phyloP scores from a whole-genome alignment of 1,140 invertebrate species.

The Drepana arcuata region DNA sequence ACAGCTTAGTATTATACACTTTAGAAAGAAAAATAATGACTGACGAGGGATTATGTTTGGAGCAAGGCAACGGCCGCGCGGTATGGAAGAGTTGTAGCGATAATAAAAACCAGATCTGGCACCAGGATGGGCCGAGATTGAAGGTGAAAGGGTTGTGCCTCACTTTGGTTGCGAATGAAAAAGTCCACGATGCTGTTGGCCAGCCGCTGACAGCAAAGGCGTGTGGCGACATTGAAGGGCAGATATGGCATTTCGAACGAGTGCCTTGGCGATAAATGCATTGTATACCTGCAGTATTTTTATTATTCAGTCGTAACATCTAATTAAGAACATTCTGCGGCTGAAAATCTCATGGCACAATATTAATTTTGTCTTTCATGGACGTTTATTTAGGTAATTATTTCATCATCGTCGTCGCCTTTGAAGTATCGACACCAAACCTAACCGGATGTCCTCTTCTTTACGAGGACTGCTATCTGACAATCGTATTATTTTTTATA shows the following conservation, averaged over 20 bases:
- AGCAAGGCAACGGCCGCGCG: constrained; percentile 50
- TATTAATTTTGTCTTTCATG: too few relatives aligned
- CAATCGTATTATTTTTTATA: too few relatives aligned
- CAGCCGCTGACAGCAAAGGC: constrained; percentile 37
- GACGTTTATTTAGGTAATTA: too few relatives aligned
- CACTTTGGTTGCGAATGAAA: constrained; percentile 26
- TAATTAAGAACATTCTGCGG: not conserved
- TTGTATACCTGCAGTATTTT: not conserved
- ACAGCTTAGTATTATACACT: constrained; percentile 49
- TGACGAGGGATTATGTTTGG: constrained; percentile 53
- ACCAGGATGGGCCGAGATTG: constrained; percentile 50
- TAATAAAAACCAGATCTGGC: constrained; percentile 51
- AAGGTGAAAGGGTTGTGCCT: constrained; percentile 47
- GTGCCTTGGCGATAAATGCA: constrained; percentile 54
- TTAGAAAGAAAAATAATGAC: constrained; percentile 52
- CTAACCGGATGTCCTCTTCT: too few relatives aligned
- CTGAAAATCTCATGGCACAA: too few relatives aligned
- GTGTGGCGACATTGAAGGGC: constrained; percentile 36
- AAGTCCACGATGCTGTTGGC: constrained; percentile 25
- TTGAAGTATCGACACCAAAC: too few relatives aligned
- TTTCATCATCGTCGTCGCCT: too few relatives aligned
- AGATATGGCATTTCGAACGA: constrained; percentile 65
- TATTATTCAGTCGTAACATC: not conserved
- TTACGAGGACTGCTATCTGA: too few relatives aligned
- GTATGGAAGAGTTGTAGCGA: constrained; percentile 54